phyloP scores from a whole-genome alignment of 2,797 vertebrate genomes.

The Okamejei kenojei region DNA sequence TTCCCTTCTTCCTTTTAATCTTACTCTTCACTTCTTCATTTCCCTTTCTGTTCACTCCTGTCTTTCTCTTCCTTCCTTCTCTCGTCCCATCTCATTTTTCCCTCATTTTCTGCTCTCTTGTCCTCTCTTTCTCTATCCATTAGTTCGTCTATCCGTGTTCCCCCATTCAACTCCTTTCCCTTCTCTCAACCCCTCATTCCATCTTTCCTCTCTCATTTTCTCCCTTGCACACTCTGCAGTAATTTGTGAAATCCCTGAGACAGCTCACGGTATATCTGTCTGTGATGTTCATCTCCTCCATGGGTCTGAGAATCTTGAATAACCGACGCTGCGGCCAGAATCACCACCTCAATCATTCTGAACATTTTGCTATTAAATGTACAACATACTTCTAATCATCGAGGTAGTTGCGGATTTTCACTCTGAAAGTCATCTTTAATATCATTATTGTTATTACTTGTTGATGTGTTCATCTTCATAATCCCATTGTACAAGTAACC shows the following conservation, averaged over 20 bases:
- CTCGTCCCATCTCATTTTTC: no score
- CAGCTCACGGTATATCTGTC: background rate
- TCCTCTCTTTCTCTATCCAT: background rate
- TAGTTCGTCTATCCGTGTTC: no score
- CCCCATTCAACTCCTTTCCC: background rate
- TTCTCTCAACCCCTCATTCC: no score
- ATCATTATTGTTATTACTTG: background rate
- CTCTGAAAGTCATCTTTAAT: background rate
- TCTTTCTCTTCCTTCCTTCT: background rate
- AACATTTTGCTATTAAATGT: conserved; percentile 18
- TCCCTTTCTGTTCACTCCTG: background rate
- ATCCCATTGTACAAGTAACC: background rate
- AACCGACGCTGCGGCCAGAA: background rate
- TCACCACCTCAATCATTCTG: conserved; percentile 18
- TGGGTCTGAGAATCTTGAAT: background rate
- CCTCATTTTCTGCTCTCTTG: background rate
- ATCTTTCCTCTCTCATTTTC: background rate
- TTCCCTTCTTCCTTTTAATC: no score
- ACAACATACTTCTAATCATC: conserved; percentile 3
- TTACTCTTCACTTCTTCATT: background rate
- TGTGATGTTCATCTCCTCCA: background rate
- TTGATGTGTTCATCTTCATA: background rate
- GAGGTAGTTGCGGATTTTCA: background rate
- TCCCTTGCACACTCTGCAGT: no score
- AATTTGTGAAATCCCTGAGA: background rate